Evolutionary conservation across 2,113 vertebrate genomes (phyloP).

Genomic region (Chascanopsetta lugubris): DNA sequence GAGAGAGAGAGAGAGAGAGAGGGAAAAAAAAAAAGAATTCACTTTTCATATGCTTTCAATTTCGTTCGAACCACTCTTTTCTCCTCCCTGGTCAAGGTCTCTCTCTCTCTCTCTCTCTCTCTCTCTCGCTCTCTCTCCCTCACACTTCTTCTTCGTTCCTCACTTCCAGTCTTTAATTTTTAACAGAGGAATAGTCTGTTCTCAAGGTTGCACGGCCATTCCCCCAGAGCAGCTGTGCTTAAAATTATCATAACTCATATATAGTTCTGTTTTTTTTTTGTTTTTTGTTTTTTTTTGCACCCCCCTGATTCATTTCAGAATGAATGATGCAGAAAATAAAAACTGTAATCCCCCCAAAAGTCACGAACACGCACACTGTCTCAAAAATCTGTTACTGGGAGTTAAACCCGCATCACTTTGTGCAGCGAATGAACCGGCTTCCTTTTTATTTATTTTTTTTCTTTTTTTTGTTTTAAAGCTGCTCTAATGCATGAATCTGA

Average conservation of each 20-base stretch:
- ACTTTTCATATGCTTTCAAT: constrained; percentile 79
- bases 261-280: constrained; percentile 38
- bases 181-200: constrained; percentile 57
- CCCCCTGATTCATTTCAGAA: constrained; percentile 71
- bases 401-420: constrained; percentile 72
- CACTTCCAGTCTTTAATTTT: constrained; percentile 66
- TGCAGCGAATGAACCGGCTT: constrained; percentile 71
- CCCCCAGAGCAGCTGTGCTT: constrained; percentile 62
- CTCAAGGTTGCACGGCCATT: constrained; percentile 60
- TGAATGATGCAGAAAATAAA: constrained; percentile 74
- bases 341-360: constrained; percentile 72
- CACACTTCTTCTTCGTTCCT: constrained; percentile 63
- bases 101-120: constrained; percentile 57
- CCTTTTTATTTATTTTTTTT: constrained; percentile 31
- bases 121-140: constrained; percentile 57
- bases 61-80: constrained; percentile 75
- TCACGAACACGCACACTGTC: constrained; percentile 69
- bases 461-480: constrained; percentile 48
- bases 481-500: constrained; percentile 71
- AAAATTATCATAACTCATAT: constrained; percentile 78
- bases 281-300: constrained; percentile 33
- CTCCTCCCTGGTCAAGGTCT: constrained; percentile 70
- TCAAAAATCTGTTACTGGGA: constrained; percentile 72
- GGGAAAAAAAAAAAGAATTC: constrained; percentile 21
- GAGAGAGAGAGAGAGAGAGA: constrained; percentile 11